Base-by-base conservation (phyloP, 1,140 invertebrate species). In the Lucilia cuprina region DNA sequence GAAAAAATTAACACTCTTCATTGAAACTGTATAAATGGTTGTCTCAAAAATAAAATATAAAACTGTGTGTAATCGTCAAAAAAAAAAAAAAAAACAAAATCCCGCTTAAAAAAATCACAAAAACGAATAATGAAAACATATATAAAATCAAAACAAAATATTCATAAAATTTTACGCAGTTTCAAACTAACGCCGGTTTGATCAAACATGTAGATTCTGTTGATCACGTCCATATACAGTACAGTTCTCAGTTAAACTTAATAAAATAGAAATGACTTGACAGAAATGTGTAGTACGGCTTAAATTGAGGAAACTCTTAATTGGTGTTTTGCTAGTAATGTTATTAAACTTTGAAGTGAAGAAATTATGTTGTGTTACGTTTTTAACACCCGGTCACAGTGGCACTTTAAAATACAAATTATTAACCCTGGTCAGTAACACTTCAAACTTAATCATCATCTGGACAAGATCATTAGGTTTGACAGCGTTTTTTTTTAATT, bases 341-440 rank as follows among this genome's bases (percentile, higher is more conserved):
- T 12, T 35, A 13, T 4, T n/a, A n/a, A n/a, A 77, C 30, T 30
- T 35, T 41, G 17, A 49, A 17, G n/a, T 80, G n/a, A 80, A 2
- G 17, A 9, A 5, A 41, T n/a, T 47, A 3, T 49, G 35, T 19
- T 77, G 74, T 41, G 4, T 41, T 30, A 77, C 34, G n/a, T 77
- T 77, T 14, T 60, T 60, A 60, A 60, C 5, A 77, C n/a, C 35
- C 8, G 74, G 13, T 41, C 17, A 41, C 13, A 77, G 7, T 41
- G 34, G 50, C 50, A 41, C 12, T 25, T 30, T 2, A 25, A 74
- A 25, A 25, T 13, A 74, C 77, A 21, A 10, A 21, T 7, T 80
- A 17, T 78, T 80, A 80, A 80, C 77, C 77, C n/a, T 80, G 77
- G 77, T 80, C 77, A 80, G 77, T 80, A 80, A 47, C 77, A 21